These are phyloP conservation scores for Acanthosepion esculentum DNA, from an alignment of 2,888 invertebrate species.

Conservation along the genomic window DNA sequence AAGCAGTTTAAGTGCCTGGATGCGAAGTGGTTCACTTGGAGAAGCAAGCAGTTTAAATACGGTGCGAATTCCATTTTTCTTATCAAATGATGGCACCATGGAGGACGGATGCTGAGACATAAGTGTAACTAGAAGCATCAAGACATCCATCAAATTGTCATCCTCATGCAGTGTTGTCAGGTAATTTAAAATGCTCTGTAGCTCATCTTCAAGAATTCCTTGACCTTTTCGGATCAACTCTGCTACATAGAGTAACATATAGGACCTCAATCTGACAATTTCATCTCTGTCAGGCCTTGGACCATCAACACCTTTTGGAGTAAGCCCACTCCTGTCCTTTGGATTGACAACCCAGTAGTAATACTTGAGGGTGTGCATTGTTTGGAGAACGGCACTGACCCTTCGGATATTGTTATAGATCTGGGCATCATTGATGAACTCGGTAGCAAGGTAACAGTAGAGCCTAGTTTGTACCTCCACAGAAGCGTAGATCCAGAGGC, in stretches of 20 bases:
- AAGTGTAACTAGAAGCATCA: slow-evolving; percentile 95
- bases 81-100: slow-evolving; percentile 99
- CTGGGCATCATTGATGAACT: slow-evolving; percentile 97
- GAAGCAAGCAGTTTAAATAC: slow-evolving; percentile 97
- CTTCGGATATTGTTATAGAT: slow-evolving; percentile 95
- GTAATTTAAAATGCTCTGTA: slow-evolving; percentile 98
- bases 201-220: slow-evolving; percentile 97
- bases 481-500: slow-evolving; percentile 98
- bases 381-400: slow-evolving; percentile 97
- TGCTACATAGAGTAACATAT: slow-evolving; percentile 94
- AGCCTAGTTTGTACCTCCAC: slow-evolving; percentile 91
- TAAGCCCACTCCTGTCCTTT: slow-evolving; percentile 92
- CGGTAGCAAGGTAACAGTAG: slow-evolving; percentile 98
- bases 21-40: slow-evolving; percentile 94
- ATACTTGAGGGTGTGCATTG: slow-evolving; percentile 98
- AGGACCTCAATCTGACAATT: slow-evolving; percentile 93
- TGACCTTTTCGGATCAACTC: slow-evolving; percentile 91
- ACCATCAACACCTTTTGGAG: slow-evolving; percentile 95
- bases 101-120: slow-evolving; percentile 99
- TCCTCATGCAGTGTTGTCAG: slow-evolving; percentile 98
- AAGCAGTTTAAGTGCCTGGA: slow-evolving; percentile 95
- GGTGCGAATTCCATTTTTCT: slow-evolving; percentile 94
- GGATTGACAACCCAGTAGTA: slow-evolving; percentile 99
- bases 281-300: slow-evolving; percentile 91
- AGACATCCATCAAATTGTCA: slow-evolving; percentile 97